Conservation (phyloP, 1,140 invertebrate species). For the Drosophila virilis region DNA sequence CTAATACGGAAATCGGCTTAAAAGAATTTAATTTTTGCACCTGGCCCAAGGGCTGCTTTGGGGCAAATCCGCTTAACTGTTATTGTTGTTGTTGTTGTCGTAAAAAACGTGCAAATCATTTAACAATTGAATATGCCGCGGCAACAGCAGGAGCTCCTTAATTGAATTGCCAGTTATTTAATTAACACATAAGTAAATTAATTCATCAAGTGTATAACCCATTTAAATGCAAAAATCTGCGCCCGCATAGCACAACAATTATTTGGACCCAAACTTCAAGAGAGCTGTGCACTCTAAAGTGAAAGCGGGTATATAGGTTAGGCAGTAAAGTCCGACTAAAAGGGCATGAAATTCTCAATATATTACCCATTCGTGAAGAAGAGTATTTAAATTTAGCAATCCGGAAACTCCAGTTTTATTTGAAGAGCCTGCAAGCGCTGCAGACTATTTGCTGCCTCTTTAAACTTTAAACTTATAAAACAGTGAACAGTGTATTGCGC, state of each 20-base stretch:
- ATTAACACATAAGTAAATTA: slow-evolving; percentile 49
- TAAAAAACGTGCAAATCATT: slow-evolving; percentile 21
- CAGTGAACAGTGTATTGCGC: too few species aligned
- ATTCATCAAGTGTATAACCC: slow-evolving; percentile 21
- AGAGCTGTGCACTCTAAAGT: too few species aligned
- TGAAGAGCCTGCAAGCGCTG: too few species aligned
- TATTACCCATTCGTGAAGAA: too few species aligned
- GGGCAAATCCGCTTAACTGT: slow-evolving; percentile 17
- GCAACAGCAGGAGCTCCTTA: not conserved
- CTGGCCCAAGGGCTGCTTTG: slow-evolving; percentile 28
- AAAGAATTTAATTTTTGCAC: slow-evolving; percentile 73
- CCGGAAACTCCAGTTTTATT: too few species aligned
- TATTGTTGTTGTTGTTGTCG: not conserved
- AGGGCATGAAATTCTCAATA: too few species aligned
- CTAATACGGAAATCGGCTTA: slow-evolving; percentile 77
- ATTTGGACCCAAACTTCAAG: not conserved
- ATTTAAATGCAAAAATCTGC: slow-evolving; percentile 15
- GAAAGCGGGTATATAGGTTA: too few species aligned
- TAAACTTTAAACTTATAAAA: too few species aligned
- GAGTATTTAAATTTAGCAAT: too few species aligned
- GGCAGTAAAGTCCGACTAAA: too few species aligned
- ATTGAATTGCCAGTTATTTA: slow-evolving; percentile 35
- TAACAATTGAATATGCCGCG: not conserved
- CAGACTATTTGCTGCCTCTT: too few species aligned
- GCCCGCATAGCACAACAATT: not conserved